Percentiles rank a stretch among this genome's conserved stretches.
Conservation (phyloP, 2,888 invertebrate species). For the Dolichomitus sp. region DNA sequence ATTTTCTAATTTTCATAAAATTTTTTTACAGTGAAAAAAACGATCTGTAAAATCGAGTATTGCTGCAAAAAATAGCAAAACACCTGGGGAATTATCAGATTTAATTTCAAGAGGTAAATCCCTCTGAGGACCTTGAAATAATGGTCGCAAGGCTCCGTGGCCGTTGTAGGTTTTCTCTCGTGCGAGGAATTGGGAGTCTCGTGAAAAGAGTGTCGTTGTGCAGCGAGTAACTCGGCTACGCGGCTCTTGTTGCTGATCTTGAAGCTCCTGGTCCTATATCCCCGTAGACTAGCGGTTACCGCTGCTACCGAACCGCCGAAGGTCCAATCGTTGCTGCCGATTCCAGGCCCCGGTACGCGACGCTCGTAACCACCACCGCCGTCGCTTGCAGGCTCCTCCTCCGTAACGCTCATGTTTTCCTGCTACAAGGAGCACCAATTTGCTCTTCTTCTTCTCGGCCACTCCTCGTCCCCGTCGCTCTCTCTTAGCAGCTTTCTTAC, state of each 20-base stretch:
- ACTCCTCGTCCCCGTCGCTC: conserved; percentile 87
- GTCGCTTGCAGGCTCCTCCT: conserved; percentile 76
- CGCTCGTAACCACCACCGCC: conserved; percentile 56
- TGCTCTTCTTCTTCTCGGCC: conserved; percentile 88
- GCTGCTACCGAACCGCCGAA: conserved; percentile 38
- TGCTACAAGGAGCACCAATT: conserved; percentile 88
- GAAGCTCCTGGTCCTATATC: conserved; percentile 1
- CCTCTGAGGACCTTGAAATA: conserved; percentile 56
- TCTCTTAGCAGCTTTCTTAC: conserved; percentile 63
- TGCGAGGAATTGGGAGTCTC: conserved; percentile 57
- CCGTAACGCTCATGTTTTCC: conserved; percentile 87
- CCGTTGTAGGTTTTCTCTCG: background rate
- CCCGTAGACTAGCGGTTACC: conserved; percentile 25
- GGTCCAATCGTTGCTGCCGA: conserved; percentile 69
- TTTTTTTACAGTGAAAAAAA: too few species aligned
- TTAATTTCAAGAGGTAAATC: background rate
- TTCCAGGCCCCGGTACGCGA: conserved; percentile 60
- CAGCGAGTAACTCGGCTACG: conserved; percentile 85
- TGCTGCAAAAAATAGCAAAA: background rate
- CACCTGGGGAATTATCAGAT: background rate
- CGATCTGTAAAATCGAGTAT: background rate
- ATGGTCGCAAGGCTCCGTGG: conserved; percentile 42
- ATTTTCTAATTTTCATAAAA: too few species aligned
- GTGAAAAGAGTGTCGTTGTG: conserved; percentile 87
- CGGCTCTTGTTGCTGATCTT: conserved; percentile 72